A percentile compares a stretch with the other conserved stretches of the same genome.
phyloP scores from a whole-genome alignment of 2,797 vertebrate genomes.

The Trichosurus vulpecula region DNA sequence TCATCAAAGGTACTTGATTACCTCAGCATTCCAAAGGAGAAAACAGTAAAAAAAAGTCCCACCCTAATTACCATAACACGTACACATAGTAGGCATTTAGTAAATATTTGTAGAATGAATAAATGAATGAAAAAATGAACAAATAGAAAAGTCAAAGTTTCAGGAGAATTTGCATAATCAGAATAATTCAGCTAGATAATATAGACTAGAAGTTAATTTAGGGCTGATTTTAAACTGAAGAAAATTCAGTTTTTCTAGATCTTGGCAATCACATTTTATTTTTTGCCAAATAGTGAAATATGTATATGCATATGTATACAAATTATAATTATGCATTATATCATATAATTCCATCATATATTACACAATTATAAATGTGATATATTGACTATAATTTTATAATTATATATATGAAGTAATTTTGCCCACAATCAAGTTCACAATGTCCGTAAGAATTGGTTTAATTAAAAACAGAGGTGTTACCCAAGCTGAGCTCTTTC shows the following conservation, averaged over 20 bases:
- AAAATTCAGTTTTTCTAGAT: conserved; percentile 37
- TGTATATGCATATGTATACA: not conserved
- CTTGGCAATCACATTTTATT: conserved; percentile 21
- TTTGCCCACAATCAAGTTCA: conserved; percentile 36
- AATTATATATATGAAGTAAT: conserved; percentile 4
- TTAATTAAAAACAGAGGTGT: conserved; percentile 28
- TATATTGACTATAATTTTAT: not conserved
- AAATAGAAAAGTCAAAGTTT: conserved; percentile 1
- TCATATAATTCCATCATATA: not conserved
- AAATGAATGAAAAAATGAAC: conserved; percentile 23
- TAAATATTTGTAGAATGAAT: conserved; percentile 8
- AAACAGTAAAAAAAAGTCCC: no score
- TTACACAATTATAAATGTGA: not conserved
- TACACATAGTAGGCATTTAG: not conserved
- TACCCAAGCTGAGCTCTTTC: conserved; percentile 19
- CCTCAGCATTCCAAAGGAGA: no score
- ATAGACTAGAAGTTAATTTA: conserved; percentile 34
- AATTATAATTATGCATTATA: conserved; percentile 4
- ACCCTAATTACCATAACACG: no score
- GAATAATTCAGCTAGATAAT: not conserved
- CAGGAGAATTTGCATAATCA: conserved; percentile 7
- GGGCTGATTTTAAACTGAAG: conserved; percentile 26
- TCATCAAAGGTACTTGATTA: no score
- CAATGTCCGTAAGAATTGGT: conserved; percentile 26
- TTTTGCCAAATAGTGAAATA: conserved; percentile 25